Conservation (phyloP, 1,140 invertebrate species). For the Trachymyrmex septentrionalis region DNA sequence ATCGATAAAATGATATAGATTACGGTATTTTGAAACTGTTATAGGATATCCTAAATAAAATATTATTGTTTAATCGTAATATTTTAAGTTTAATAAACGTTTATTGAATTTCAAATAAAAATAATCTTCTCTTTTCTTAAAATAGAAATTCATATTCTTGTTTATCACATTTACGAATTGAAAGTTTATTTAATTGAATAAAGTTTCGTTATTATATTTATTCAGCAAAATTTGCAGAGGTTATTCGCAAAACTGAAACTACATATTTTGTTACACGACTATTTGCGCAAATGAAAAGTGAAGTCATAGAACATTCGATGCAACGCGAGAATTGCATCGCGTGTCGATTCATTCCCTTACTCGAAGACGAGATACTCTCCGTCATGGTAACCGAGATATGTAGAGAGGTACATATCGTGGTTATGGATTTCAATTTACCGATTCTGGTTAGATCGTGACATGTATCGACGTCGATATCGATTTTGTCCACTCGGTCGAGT, state of each 20-base stretch:
- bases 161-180: neutral
- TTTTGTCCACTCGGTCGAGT: conserved; percentile 50
- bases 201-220: conserved; percentile 7
- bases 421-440: conserved; percentile 61
- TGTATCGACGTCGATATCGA: conserved; percentile 44
- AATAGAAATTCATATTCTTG: neutral
- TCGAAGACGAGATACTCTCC: conserved; percentile 43
- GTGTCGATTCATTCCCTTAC: conserved; percentile 12
- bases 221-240: neutral
- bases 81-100: neutral
- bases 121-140: neutral
- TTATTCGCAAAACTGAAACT: neutral
- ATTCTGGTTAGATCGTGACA: conserved; percentile 26
- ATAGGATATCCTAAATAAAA: neutral
- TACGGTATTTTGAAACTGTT: neutral
- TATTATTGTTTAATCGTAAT: neutral
- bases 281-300: neutral
- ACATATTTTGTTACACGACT: neutral
- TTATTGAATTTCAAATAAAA: neutral
- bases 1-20: neutral
- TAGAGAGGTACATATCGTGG: conserved; percentile 29
- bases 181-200: neutral
- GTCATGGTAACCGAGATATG: conserved; percentile 10
- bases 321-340: conserved; percentile 41
- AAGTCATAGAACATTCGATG: neutral